Evolutionary conservation across 2,113 vertebrate species (phyloP).

Genomic region (Donacobius atricapilla): DNA sequence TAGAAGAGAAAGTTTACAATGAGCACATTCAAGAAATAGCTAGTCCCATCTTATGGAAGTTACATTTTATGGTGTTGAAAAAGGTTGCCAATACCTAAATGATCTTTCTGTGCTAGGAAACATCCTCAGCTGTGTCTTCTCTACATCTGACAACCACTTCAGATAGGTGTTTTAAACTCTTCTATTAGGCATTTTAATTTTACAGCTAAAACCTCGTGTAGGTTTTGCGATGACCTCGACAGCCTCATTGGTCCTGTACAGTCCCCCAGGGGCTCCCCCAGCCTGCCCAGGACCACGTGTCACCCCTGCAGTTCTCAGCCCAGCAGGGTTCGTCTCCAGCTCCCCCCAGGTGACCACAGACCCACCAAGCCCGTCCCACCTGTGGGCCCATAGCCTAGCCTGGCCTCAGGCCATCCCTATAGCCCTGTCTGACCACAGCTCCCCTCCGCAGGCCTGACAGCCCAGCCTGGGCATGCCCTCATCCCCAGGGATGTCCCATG

Average conservation of each 20-base stretch:
- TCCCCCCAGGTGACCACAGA: rapidly evolving
- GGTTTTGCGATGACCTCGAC: background rate
- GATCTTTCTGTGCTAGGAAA: background rate
- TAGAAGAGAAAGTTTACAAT: background rate
- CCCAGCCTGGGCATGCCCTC: background rate
- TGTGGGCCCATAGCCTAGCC: rapidly evolving
- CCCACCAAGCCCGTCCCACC: background rate
- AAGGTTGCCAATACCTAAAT: background rate
- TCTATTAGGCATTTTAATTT: background rate
- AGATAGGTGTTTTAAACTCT: background rate
- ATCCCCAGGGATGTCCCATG: background rate
- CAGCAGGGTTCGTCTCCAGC: rapidly evolving
- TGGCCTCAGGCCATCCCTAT: rapidly evolving
- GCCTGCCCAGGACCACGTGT: background rate
- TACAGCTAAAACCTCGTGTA: background rate
- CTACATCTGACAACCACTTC: background rate
- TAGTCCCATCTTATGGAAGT: background rate
- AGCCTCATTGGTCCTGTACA: background rate
- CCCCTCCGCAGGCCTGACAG: rapidly evolving
- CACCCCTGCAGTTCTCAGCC: background rate
- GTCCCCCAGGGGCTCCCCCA: rapidly evolving
- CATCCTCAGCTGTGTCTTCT: background rate
- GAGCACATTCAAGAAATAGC: background rate
- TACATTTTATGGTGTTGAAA: background rate
- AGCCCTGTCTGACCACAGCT: background rate